Base-by-base conservation (phyloP, 2,888 invertebrate species). In the Augochlorella aurata region DNA sequence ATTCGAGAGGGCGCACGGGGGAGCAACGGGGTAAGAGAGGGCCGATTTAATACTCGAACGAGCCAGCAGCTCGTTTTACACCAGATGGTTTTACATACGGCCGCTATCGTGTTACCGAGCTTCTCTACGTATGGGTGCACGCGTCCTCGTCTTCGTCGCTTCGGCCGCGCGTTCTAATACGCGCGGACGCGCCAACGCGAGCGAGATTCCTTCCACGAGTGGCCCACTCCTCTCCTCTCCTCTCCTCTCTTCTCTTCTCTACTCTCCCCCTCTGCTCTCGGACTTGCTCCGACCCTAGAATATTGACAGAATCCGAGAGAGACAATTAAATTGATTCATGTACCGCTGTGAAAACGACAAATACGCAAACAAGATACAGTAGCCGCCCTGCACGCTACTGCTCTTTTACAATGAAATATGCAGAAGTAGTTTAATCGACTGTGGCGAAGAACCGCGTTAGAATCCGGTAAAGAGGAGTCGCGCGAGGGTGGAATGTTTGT, bases 21-120 rank as follows among this genome's bases (percentile, higher is more conserved):
- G 21, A 29, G 47, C 29, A 24, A 65, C 68, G 85, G 84, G 66
- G 71, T 63, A 75, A 83, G 74, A 79, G 88, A 88, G 89, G 90
- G 87, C 91, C 93, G 93, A 93, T 93, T 93, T 93, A 93, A 93
- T 93, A 92, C 93, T 91, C 90, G 92, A 93, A 85, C 91, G 93
- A 92, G 88, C 90, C 91, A 87, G 90, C 92, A 92, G 92, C 93
- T 93, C 93, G 92, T 93, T 93, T 93, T 93, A 93, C 93, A 93
- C 91, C 93, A 93, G 92, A 93, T 93, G 93, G 89, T 91, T 92
- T 92, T 93, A 91, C 93, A 91, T 92, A 91, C 90, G 89, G 88
- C 86, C 88, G 90, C 92, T 93, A 93, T 93, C 93, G 92, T 90
- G 91, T 93, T 93, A 93, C 93, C 88, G 83, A 74, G 80, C 82